Evolutionary conservation across 2,888 invertebrate species (phyloP).

Genomic region (Drosophila merina): DNA sequence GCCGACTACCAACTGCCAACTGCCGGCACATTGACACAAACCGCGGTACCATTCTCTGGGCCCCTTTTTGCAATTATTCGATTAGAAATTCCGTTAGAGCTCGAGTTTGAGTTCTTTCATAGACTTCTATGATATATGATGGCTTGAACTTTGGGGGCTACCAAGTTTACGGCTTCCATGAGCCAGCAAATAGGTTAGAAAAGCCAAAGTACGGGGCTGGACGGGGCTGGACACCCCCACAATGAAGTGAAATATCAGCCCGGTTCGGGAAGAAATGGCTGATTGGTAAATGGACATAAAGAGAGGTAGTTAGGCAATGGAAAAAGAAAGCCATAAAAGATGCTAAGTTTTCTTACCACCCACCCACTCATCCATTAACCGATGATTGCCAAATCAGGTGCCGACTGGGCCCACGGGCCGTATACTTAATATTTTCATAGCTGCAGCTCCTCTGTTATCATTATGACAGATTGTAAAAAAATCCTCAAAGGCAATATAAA

Average conservation of each 20-base stretch:
- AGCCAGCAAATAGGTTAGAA: slow-evolving; percentile 6
- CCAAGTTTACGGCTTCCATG: slow-evolving; percentile 16
- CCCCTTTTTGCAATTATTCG: slow-evolving; percentile 62
- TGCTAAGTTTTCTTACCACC: slow-evolving; percentile 28
- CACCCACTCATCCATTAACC: slow-evolving; percentile 19
- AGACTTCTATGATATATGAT: slow-evolving; percentile 22
- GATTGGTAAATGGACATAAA: slow-evolving; percentile 1
- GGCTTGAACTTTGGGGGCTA: slow-evolving; percentile 19
- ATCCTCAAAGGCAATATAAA: slow-evolving; percentile 5
- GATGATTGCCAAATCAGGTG: slow-evolving; percentile 8
- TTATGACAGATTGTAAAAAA: slow-evolving; percentile 45
- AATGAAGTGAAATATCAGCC: slow-evolving; percentile 41
- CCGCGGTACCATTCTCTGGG: slow-evolving; percentile 40
- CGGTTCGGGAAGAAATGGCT: neutral
- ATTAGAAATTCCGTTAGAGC: slow-evolving; percentile 70
- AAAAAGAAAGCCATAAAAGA: slow-evolving; percentile 24
- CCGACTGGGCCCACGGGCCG: slow-evolving; percentile 26
- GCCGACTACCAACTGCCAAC: neutral
- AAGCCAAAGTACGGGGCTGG: neutral
- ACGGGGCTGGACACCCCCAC: slow-evolving; percentile 31
- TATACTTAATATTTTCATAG: slow-evolving; percentile 24
- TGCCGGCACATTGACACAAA: slow-evolving; percentile 69
- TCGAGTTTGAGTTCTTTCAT: slow-evolving; percentile 26
- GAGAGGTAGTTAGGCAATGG: neutral
- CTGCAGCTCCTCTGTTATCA: slow-evolving; percentile 39